A percentile compares a stretch with the other conserved stretches of the same genome.
These are phyloP conservation scores for Desmophyllum pertusum DNA, from an alignment of 92 coral and sea anemone genomes.

Conservation along the genomic window DNA sequence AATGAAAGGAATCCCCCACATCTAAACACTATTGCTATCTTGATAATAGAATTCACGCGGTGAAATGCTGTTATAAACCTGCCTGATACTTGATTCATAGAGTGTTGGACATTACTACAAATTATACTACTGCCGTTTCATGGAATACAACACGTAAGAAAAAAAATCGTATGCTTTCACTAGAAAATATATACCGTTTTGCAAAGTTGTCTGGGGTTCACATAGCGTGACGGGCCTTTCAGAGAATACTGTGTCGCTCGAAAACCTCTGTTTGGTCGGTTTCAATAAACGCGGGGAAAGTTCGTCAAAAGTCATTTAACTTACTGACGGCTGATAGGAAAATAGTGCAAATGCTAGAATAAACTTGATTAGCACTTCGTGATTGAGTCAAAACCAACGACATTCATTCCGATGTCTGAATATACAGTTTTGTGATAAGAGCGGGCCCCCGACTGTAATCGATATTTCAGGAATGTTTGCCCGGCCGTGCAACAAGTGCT, in stretches of 20 bases:
- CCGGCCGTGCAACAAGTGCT: background rate
- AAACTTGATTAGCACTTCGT: background rate
- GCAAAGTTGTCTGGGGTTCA: background rate
- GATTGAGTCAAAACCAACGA: background rate
- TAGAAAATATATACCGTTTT: background rate
- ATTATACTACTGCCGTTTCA: background rate
- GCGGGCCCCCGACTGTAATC: conserved; percentile 10
- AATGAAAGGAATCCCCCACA: conserved; percentile 28
- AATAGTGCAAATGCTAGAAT: background rate
- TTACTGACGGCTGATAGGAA: background rate
- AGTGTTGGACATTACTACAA: too few relatives aligned
- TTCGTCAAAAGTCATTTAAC: background rate
- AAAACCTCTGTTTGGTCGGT: conserved; percentile 26
- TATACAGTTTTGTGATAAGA: conserved; percentile 7
- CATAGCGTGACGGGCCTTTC: conserved; percentile 19
- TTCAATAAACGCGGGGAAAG: background rate
- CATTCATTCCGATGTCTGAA: conserved; percentile 7
- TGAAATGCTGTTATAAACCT: background rate
- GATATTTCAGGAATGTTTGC: conserved; percentile 23
- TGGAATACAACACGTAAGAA: background rate
- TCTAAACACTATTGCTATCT: conserved; percentile 3
- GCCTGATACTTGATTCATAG: background rate
- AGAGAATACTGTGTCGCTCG: background rate
- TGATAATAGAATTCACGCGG: conserved; percentile 21
- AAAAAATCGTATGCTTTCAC: background rate